phyloP scores from a whole-genome alignment of 2,113 vertebrate species.

The Chunga burmeisteri region DNA sequence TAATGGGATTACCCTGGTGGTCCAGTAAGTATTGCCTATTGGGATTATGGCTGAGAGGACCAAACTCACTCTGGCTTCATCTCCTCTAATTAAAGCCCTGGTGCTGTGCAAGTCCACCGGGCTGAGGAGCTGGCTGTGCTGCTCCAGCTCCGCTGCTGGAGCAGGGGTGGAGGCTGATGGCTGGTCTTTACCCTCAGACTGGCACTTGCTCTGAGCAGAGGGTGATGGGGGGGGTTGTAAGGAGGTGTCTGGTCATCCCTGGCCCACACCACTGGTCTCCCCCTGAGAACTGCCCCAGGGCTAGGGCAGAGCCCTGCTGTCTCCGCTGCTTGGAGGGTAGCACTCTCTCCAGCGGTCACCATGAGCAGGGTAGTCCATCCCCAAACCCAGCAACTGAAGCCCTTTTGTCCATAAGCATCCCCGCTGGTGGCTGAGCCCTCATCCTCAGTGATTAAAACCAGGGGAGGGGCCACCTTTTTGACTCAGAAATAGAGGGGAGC shows the following conservation, averaged over 20 bases:
- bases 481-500: background rate
- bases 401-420: background rate
- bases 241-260: background rate
- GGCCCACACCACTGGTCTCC: background rate
- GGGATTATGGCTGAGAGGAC: background rate
- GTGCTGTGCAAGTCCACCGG: accelerated
- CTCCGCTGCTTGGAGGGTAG: background rate
- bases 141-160: accelerated
- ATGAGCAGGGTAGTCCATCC: accelerated
- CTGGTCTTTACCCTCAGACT: background rate
- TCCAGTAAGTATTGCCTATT: background rate
- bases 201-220: background rate
- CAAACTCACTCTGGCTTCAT: background rate
- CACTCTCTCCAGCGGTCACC: accelerated
- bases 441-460: background rate
- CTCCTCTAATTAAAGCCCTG: background rate
- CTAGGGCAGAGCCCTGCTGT: background rate
- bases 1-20: too few species aligned
- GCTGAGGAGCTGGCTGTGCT: background rate
- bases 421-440: background rate
- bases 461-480: background rate
- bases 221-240: background rate
- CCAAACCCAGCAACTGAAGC: background rate
- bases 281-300: background rate
- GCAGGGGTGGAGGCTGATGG: background rate